phyloP scores from a whole-genome alignment of 2,888 invertebrate genomes.

The Clepsis dumicolana region DNA sequence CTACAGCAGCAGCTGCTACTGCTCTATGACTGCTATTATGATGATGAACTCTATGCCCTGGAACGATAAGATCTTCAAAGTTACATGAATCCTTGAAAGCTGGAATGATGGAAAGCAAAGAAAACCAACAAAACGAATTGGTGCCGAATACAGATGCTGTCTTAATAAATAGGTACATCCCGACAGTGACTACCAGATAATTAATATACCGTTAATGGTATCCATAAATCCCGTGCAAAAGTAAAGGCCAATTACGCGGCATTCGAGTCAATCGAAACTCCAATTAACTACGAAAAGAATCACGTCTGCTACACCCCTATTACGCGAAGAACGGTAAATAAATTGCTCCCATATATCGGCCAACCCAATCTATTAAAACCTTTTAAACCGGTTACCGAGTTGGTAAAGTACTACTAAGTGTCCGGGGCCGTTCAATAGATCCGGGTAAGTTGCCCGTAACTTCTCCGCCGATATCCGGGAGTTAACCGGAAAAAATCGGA shows the following conservation, averaged over 20 bases:
- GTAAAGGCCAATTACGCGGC: slow-evolving; percentile 40
- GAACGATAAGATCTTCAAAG: too few species aligned
- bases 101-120: neutral
- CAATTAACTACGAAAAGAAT: slow-evolving; percentile 43
- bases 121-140: neutral
- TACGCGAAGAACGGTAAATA: slow-evolving; percentile 39
- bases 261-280: slow-evolving; percentile 41
- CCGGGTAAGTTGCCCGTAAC: slow-evolving; percentile 42
- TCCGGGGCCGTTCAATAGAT: slow-evolving; percentile 39
- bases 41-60: too few species aligned
- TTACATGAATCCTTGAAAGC: too few species aligned
- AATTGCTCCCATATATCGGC: slow-evolving; percentile 43
- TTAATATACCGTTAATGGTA: slow-evolving; percentile 37
- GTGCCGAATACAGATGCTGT: neutral
- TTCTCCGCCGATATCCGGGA: slow-evolving; percentile 43
- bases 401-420: slow-evolving; percentile 43
- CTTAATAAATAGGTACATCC: neutral
- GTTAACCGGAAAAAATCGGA: slow-evolving; percentile 43
- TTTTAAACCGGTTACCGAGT: slow-evolving; percentile 41
- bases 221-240: slow-evolving; percentile 33
- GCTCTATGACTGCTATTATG: too few species aligned
- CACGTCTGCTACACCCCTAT: slow-evolving; percentile 30
- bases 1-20: too few species aligned
- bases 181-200: slow-evolving; percentile 24
- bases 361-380: slow-evolving; percentile 44